Conservation (phyloP, 2,797 vertebrate genomes). For the Anableps anableps region DNA sequence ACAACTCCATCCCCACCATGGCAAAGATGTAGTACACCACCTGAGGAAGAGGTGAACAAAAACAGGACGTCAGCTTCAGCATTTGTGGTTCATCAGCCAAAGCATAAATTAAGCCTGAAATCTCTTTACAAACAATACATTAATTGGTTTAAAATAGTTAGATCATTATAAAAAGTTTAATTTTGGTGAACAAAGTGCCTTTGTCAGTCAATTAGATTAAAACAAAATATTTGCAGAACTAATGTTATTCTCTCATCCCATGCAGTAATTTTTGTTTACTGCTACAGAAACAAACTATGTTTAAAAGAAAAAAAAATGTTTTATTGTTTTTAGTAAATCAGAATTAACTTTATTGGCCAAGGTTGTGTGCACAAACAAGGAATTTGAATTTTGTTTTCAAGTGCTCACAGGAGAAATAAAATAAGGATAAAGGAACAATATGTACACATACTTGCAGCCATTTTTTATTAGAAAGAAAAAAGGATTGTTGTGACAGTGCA, state of each 20-base stretch:
- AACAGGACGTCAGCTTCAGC: background rate
- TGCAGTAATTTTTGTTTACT: background rate
- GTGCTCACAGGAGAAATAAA: background rate
- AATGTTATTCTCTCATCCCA: background rate
- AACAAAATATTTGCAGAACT: background rate
- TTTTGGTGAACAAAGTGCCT: background rate
- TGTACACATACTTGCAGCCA: background rate
- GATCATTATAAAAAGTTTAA: background rate
- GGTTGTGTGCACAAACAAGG: too few relatives aligned
- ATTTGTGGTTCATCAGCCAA: background rate
- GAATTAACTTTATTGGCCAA: background rate
- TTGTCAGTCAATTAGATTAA: background rate
- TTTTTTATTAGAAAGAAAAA: background rate
- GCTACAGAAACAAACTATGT: background rate
- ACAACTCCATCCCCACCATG: constrained; percentile 93
- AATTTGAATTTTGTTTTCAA: too few relatives aligned
- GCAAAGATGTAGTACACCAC: constrained; percentile 94
- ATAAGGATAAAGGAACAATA: background rate
- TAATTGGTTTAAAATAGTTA: background rate
- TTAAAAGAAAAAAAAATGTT: background rate
- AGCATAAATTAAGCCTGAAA: background rate
- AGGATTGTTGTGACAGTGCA: background rate
- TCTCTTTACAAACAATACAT: background rate
- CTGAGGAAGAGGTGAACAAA: constrained; percentile 66
- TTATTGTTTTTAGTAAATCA: background rate